phyloP scores from a whole-genome alignment of 2,888 invertebrate species.

The Caenorhabditis drosophilae region DNA sequence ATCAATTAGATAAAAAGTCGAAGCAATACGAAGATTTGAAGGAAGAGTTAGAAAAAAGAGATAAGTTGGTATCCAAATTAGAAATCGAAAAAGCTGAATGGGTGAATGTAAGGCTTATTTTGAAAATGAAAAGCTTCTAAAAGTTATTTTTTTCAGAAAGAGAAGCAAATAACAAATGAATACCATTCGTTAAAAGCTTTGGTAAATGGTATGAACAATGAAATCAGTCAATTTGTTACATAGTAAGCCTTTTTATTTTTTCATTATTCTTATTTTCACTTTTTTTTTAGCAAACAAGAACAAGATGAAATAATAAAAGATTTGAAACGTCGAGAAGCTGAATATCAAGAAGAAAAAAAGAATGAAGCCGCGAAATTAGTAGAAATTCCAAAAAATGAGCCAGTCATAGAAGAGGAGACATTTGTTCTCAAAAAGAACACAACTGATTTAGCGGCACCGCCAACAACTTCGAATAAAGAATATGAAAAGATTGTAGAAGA shows the following conservation, averaged over 20 bases:
- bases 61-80: slow-evolving; percentile 5
- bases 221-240: slow-evolving; percentile 16
- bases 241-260: slow-evolving; percentile 12
- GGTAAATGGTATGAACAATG: slow-evolving; percentile 13
- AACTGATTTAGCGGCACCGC: slow-evolving; percentile 19
- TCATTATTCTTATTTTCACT: neutral
- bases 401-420: slow-evolving; percentile 16
- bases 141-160: neutral
- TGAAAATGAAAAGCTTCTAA: neutral
- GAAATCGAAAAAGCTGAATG: slow-evolving; percentile 2
- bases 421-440: slow-evolving; percentile 32
- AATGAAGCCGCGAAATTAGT: slow-evolving; percentile 4
- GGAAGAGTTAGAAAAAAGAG: neutral
- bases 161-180: slow-evolving; percentile 1
- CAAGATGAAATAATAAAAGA: too few species aligned
- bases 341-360: slow-evolving; percentile 2
- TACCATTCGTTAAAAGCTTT: slow-evolving; percentile 2
- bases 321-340: too few species aligned
- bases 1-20: neutral
- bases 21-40: neutral
- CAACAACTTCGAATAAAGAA: slow-evolving; percentile 1
- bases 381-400: slow-evolving; percentile 17
- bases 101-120: neutral
- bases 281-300: slow-evolving; percentile 19
- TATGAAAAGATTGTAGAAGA: slow-evolving; percentile 7